Percentiles rank a stretch among this genome's conserved stretches.
Conservation (phyloP, 2,113 vertebrate species). For the Prolemur simus region DNA sequence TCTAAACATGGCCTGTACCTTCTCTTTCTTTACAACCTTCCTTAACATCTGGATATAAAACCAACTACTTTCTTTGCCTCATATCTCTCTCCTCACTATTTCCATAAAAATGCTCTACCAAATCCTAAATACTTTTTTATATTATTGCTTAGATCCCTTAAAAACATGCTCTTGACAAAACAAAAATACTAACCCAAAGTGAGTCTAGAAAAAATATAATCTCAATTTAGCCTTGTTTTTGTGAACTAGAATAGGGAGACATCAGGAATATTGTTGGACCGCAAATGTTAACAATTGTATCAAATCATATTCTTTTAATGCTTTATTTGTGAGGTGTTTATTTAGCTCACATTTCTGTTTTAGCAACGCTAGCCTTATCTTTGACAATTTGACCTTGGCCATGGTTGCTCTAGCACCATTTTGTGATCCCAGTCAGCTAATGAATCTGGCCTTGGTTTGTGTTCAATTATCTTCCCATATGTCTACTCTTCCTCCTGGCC, state of each 20-base stretch:
- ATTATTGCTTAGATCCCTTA: background rate
- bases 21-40: background rate
- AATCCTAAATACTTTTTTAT: background rate
- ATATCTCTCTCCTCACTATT: background rate
- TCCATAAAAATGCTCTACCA: background rate
- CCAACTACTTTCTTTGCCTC: background rate
- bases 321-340: background rate
- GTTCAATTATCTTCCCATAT: background rate
- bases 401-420: background rate
- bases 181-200: background rate
- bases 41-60: background rate
- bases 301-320: background rate
- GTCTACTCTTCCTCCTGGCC: background rate
- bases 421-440: background rate
- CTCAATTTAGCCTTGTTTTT: background rate
- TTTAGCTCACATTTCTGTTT: background rate
- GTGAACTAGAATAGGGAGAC: background rate
- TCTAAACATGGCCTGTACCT: background rate
- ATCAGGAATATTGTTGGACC: background rate
- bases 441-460: background rate
- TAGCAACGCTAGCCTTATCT: background rate
- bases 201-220: background rate
- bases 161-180: constrained; percentile 29
- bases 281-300: background rate
- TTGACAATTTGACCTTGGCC: background rate